Evolutionary conservation across 2,888 invertebrate genomes (phyloP).

Genomic region (Sussaba pulchella): DNA sequence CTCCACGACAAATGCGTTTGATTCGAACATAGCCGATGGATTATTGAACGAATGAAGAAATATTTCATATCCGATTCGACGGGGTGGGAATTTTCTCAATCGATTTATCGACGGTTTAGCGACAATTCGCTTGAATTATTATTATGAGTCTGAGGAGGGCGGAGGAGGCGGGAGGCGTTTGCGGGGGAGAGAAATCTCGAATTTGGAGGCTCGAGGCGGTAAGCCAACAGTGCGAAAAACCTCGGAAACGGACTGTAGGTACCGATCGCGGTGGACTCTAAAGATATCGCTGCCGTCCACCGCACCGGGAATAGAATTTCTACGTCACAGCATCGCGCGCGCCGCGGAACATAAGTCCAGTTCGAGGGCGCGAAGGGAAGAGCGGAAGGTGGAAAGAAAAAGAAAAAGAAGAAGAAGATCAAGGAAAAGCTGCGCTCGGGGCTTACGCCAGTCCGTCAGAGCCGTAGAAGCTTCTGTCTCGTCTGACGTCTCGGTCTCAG

Average conservation of each 20-base stretch:
- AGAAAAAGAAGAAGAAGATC: conserved; percentile 4
- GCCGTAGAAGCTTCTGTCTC: conserved; percentile 17
- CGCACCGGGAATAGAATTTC: conserved; percentile 79
- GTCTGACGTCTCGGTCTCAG: conserved; percentile 9
- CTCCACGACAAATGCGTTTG: no score
- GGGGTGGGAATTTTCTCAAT: conserved; percentile 2
- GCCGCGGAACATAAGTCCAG: conserved; percentile 39
- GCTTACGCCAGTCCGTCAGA: conserved; percentile 21
- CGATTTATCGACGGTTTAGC: conserved; percentile 3
- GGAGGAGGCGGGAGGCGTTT: no score
- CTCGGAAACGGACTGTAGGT: conserved; percentile 73
- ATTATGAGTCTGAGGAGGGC: conserved; percentile 21
- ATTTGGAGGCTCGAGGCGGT: conserved; percentile 14
- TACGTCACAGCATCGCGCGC: conserved; percentile 75
- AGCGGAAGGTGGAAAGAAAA: conserved; percentile 34
- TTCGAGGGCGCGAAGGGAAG: conserved; percentile 35
- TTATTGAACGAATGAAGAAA: neutral
- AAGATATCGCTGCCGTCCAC: conserved; percentile 82
- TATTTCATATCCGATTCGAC: neutral
- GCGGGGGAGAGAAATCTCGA: neutral
- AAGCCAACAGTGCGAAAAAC: conserved; percentile 67
- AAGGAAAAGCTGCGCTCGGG: conserved; percentile 11
- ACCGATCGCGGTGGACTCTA: conserved; percentile 77
- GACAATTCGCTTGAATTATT: conserved; percentile 17
- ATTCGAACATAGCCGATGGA: no score